Percentiles rank a stretch among this genome's conserved stretches.
These are phyloP conservation scores for Galaxias olidus DNA, from an alignment of 2,797 vertebrate genomes.

Conservation along the genomic window DNA sequence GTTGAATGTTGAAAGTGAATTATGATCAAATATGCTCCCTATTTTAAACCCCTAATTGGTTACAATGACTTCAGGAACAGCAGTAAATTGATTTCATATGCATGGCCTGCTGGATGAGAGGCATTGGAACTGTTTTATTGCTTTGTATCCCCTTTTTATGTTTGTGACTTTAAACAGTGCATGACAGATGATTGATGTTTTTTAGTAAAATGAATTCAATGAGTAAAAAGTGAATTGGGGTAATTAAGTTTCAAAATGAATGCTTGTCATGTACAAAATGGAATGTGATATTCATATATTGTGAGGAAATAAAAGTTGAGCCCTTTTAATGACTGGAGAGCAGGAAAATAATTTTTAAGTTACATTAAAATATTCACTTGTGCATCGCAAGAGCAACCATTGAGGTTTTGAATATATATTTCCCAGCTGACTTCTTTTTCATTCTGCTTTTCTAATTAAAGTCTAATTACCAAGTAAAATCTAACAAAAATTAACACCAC, in stretches of 20 bases:
- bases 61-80: conserved; percentile 9
- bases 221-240: not conserved
- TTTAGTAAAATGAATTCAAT: not conserved
- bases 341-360: conserved; percentile 37
- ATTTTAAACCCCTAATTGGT: conserved; percentile 8
- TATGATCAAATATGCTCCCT: conserved; percentile 8
- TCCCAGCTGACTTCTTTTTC: conserved; percentile 68
- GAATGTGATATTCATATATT: too few species aligned
- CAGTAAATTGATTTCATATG: conserved; percentile 11
- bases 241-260: conserved; percentile 6
- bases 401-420: conserved; percentile 62
- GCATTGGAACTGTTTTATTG: conserved; percentile 9
- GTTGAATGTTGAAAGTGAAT: conserved; percentile 24
- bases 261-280: too few species aligned
- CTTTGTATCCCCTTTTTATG: conserved; percentile 12
- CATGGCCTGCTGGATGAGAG: not conserved
- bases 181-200: not conserved
- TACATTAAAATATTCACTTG: conserved; percentile 59
- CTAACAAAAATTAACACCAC: conserved; percentile 47
- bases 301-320: too few species aligned
- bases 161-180: not conserved
- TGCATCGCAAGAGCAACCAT: conserved; percentile 35
- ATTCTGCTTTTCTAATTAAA: conserved; percentile 67
- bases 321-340: conserved; percentile 6
- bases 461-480: conserved; percentile 71